Evolutionary conservation across 2,888 invertebrate species (phyloP), one percentile per base, ranked within the genome.

Genomic region (Apodemia mormo): DNA sequence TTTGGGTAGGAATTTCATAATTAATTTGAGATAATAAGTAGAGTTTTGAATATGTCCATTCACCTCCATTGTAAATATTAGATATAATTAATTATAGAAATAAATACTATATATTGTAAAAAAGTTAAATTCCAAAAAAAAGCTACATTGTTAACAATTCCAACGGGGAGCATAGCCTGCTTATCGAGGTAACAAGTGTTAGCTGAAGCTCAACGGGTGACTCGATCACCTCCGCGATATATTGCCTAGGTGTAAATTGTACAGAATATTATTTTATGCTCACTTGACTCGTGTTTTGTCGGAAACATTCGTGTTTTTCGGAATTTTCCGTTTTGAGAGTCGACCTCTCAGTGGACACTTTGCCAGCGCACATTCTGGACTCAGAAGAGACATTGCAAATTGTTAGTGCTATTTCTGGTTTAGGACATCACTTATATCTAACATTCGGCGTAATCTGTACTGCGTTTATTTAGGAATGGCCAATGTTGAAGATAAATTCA

Each of bases 1-100:
- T 91, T 92, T 83, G 91, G 92, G 90, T 92, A 92, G 92, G 90
- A 85, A 83, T 87, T 84, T 87, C 87, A 85, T 89, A 86, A 84
- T 88, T 86, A 82, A 81, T 88, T 85, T 82, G 88, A 87, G 84
- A 86, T 89, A 87, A 87, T 87, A 86, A 87, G 89, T 92, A 90
- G 92, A 86, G 87, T 88, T 85, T 88, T 85, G 85, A 88, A 88
- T 88, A 89, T 90, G 91, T 92, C 91, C 90, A 85, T 90, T 92
- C 92, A 90, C 92, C 92, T 93, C 91, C 91, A 89, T 92, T 93
- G 93, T 93, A 93, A 93, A 93, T 93, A 93, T 88, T 93, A 93
- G 93, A 85, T 91, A 84, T 93, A 93, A 93, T 91, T 93, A 92
- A 93, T 89, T 90, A 91, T 92, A 93, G 92, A 88, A 74, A 88